phyloP scores from a whole-genome alignment of 2,888 invertebrate species.

The Cephus nigrinus region DNA sequence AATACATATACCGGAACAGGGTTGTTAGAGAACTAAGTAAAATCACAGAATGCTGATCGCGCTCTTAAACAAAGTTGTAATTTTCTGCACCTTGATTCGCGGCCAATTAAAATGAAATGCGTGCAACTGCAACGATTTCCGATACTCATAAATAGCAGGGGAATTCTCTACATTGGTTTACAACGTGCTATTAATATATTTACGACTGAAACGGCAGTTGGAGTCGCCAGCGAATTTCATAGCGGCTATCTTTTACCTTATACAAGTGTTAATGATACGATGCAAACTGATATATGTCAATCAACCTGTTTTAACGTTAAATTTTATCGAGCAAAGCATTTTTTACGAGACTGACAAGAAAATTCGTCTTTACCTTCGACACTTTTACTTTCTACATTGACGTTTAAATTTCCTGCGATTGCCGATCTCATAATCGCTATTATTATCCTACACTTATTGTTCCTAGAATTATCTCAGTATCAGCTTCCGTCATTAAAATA shows the following conservation, averaged over 20 bases:
- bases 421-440: neutral
- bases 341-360: slow-evolving; percentile 29
- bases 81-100: neutral
- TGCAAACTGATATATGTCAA: neutral
- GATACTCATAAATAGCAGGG: neutral
- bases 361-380: slow-evolving; percentile 29
- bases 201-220: neutral
- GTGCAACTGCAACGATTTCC: slow-evolving; percentile 13
- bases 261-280: neutral
- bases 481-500: slow-evolving; percentile 40
- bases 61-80: neutral
- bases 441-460: slow-evolving; percentile 35
- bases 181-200: neutral
- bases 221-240: neutral
- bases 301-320: neutral
- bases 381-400: slow-evolving; percentile 20
- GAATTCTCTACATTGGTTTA: neutral
- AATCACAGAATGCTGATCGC: neutral
- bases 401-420: neutral
- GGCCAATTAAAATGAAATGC: slow-evolving; percentile 12
- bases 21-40: neutral
- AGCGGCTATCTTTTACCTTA: neutral
- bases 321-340: neutral
- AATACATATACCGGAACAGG: neutral
- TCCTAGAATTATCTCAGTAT: slow-evolving; percentile 38